phyloP scores from a whole-genome alignment of 2,113 vertebrate species.

The Suricata suricatta region DNA sequence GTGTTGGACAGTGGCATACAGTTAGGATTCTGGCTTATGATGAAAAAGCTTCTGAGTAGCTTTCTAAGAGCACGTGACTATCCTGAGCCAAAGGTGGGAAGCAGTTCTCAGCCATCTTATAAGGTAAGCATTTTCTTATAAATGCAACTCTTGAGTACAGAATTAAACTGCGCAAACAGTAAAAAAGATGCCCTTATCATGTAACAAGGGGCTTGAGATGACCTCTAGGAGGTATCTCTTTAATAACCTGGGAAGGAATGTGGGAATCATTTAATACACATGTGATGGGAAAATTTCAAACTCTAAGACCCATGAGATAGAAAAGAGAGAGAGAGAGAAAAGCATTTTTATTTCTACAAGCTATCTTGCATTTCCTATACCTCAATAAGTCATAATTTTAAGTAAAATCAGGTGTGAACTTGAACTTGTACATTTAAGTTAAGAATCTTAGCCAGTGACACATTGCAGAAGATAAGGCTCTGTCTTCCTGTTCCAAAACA shows the following conservation, averaged over 20 bases:
- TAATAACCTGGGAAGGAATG: neutral
- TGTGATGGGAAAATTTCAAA: neutral
- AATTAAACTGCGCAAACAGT: constrained; percentile 14
- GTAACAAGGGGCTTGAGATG: neutral
- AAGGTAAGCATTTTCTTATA: neutral
- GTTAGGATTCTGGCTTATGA: neutral
- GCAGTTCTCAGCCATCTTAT: neutral
- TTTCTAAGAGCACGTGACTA: neutral
- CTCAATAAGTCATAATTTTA: neutral
- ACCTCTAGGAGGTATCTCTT: neutral
- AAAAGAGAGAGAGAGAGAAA: neutral
- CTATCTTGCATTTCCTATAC: neutral
- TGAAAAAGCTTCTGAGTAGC: neutral
- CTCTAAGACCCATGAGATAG: neutral
- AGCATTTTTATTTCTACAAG: neutral
- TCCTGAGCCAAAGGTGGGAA: neutral
- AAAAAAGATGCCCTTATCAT: neutral
- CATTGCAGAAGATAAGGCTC: constrained; percentile 15
- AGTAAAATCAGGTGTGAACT: constrained; percentile 12
- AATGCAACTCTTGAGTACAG: neutral
- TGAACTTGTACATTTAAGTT: constrained; percentile 49
- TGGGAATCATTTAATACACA: neutral
- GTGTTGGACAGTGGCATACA: neutral
- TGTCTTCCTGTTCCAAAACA: constrained; percentile 1
- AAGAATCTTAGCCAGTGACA: constrained; percentile 53